Evolutionary conservation across 2,888 invertebrate genomes (phyloP).

Genomic region (Mythimna ferrago): DNA sequence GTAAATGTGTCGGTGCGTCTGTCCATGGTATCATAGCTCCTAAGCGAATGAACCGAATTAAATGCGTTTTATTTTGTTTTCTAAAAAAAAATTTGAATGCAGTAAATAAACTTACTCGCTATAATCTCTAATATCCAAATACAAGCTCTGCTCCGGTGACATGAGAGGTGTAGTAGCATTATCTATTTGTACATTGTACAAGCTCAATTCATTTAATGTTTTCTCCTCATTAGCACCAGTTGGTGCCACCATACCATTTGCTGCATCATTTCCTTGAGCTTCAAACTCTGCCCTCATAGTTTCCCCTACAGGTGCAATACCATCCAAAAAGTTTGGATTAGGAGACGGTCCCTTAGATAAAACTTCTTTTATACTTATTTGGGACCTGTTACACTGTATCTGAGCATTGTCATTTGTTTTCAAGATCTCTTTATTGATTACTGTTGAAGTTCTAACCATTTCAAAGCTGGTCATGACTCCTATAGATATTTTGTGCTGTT

Average conservation of each 20-base stretch:
- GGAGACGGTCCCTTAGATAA: slow-evolving; percentile 76
- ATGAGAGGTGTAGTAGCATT: slow-evolving; percentile 86
- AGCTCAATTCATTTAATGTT: slow-evolving; percentile 85
- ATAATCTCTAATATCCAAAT: slow-evolving; percentile 87
- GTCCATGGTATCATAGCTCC: too few species aligned
- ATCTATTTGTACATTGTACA: slow-evolving; percentile 86
- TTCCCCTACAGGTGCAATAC: slow-evolving; percentile 77
- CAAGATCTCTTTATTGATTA: slow-evolving; percentile 84
- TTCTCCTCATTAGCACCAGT: slow-evolving; percentile 79
- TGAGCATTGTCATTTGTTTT: slow-evolving; percentile 80
- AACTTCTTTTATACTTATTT: slow-evolving; percentile 85
- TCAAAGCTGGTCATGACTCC: slow-evolving; percentile 94
- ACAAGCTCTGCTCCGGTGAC: slow-evolving; percentile 86
- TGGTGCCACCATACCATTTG: slow-evolving; percentile 39
- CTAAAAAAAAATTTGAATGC: too few species aligned
- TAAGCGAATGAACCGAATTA: too few species aligned
- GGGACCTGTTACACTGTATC: slow-evolving; percentile 85
- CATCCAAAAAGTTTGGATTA: slow-evolving; percentile 85
- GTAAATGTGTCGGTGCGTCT: too few species aligned
- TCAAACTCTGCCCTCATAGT: slow-evolving; percentile 54
- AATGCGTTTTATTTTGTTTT: too few species aligned
- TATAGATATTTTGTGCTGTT: slow-evolving; percentile 91
- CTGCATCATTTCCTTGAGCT: slow-evolving; percentile 40
- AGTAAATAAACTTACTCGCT: slow-evolving; percentile 81
- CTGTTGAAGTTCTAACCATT: slow-evolving; percentile 88